phyloP scores from a whole-genome alignment of 2,888 invertebrate genomes.

The Andricus quercusramuli region DNA sequence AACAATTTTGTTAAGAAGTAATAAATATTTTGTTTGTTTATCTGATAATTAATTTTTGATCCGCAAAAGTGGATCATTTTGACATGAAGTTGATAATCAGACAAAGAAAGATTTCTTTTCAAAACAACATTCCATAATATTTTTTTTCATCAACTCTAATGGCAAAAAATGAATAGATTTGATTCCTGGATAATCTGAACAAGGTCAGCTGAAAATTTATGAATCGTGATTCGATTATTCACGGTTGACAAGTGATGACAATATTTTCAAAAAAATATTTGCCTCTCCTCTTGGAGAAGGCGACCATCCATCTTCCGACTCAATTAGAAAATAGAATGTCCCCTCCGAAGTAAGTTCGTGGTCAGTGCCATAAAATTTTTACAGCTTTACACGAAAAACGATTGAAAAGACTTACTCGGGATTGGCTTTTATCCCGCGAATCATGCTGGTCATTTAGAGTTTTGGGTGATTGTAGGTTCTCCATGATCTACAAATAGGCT shows the following conservation, averaged over 20 bases:
- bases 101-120: too few species aligned
- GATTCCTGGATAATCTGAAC: neutral
- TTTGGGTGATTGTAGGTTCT: constrained; percentile 16
- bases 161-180: neutral
- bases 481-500: constrained; percentile 61
- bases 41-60: too few species aligned
- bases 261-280: constrained; percentile 41
- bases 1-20: too few species aligned
- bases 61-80: too few species aligned
- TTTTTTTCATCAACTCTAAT: too few species aligned
- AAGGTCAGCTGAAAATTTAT: neutral
- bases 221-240: neutral
- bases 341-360: neutral
- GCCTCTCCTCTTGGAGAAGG: constrained; percentile 10
- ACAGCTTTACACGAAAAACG: constrained; percentile 1
- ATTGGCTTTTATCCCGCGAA: constrained; percentile 19
- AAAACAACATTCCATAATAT: too few species aligned
- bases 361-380: constrained; percentile 3
- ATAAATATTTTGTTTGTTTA: too few species aligned
- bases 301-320: constrained; percentile 31
- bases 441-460: constrained; percentile 33
- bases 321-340: constrained; percentile 39
- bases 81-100: too few species aligned
- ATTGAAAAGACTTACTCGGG: constrained; percentile 18
- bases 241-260: constrained; percentile 39